Percentiles rank a stretch among this genome's conserved stretches.
These are phyloP conservation scores for Lucinisca nassula DNA, from an alignment of 2,888 invertebrate species.

Conservation along the genomic window DNA sequence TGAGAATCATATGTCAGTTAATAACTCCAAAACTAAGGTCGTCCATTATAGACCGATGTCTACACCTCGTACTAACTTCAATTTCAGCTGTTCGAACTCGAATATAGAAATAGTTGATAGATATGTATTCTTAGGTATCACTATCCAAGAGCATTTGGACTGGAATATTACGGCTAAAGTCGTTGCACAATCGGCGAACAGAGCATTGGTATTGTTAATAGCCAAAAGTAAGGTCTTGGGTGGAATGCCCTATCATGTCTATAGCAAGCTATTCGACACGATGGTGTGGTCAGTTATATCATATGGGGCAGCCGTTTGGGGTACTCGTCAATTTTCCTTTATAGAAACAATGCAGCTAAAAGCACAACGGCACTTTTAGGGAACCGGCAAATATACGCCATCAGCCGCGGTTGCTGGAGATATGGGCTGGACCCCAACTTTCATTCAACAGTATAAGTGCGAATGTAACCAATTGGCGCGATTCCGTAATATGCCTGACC, in stretches of 20 bases:
- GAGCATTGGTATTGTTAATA: too few relatives aligned
- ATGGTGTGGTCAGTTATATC: neutral
- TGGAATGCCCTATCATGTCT: neutral
- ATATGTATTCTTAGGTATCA: neutral
- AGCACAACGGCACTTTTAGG: neutral
- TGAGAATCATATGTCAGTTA: slow-evolving; percentile 21
- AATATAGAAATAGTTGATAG: neutral
- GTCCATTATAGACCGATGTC: neutral
- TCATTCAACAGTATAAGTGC: neutral
- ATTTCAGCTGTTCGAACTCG: neutral
- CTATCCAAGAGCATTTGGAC: neutral
- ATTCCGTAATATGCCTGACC: neutral
- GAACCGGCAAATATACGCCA: neutral
- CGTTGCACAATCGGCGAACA: too few relatives aligned
- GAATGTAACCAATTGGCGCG: neutral
- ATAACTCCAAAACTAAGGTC: neutral
- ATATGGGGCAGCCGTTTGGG: slow-evolving; percentile 15
- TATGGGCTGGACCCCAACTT: neutral
- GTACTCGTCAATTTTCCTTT: neutral
- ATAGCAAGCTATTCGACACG: neutral
- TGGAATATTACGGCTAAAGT: neutral
- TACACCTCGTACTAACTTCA: neutral
- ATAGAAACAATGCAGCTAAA: neutral
- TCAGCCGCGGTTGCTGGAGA: neutral
- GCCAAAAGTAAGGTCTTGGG: neutral